A percentile compares a stretch with the other conserved stretches of the same genome.
Evolutionary conservation across 2,888 invertebrate species (phyloP).

Genomic region (Oscheius sp.): DNA sequence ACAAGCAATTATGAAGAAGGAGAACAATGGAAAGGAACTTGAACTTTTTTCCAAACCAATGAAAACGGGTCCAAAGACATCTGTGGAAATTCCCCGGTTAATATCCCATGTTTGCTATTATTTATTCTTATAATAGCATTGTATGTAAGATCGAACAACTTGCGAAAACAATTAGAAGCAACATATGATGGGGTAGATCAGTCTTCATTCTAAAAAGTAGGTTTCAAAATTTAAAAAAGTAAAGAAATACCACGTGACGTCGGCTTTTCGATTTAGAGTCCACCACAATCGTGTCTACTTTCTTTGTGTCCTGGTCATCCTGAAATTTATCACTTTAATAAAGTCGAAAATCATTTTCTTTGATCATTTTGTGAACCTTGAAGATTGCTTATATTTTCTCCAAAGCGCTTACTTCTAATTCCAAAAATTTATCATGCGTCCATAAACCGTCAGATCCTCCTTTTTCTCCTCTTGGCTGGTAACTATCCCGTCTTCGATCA

Average conservation of each 20-base stretch:
- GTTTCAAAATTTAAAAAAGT: no score
- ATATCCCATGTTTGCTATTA: no score
- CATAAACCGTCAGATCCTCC: slow-evolving; percentile 31
- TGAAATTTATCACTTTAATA: slow-evolving; percentile 5
- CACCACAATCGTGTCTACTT: slow-evolving; percentile 11
- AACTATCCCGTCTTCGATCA: slow-evolving; percentile 16
- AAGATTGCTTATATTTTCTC: not conserved
- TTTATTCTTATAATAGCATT: no score
- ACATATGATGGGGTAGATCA: no score
- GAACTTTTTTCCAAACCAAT: no score
- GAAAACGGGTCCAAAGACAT: no score
- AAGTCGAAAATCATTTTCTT: not conserved
- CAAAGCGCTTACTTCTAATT: slow-evolving; percentile 2
- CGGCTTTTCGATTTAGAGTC: not conserved
- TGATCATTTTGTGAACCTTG: not conserved
- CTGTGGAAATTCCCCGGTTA: no score
- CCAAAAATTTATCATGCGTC: slow-evolving; percentile 36
- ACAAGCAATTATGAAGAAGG: no score
- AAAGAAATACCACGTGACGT: not conserved
- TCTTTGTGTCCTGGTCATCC: slow-evolving; percentile 13
- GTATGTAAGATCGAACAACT: no score
- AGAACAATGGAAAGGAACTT: no score
- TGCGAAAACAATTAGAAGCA: no score
- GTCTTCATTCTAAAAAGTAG: no score
- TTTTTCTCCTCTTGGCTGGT: not conserved